Percentiles rank a stretch among this genome's conserved stretches.
These are phyloP conservation scores for Burhinus bistriatus DNA, from an alignment of 2,113 vertebrate species.

Conservation along the genomic window DNA sequence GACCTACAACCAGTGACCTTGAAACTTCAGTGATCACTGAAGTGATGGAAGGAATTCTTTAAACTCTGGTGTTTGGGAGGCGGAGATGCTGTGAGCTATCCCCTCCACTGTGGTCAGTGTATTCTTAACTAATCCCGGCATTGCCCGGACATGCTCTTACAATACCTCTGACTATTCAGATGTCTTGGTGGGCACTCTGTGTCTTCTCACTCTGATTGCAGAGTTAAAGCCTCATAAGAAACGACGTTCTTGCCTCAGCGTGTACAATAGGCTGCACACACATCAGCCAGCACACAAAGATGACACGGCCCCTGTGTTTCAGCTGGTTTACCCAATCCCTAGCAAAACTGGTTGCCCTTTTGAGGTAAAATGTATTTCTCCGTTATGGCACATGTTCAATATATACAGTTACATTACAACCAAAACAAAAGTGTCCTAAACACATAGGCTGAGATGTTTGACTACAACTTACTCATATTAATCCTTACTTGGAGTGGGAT, in stretches of 20 bases:
- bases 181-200: not conserved
- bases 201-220: not conserved
- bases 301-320: not conserved
- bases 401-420: slow-evolving; percentile 50
- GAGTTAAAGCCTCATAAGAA: not conserved
- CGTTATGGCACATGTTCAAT: slow-evolving; percentile 61
- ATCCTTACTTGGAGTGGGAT: slow-evolving; percentile 34
- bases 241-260: not conserved
- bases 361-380: slow-evolving; percentile 60
- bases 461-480: slow-evolving; percentile 39
- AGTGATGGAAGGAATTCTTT: not conserved
- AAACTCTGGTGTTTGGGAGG: not conserved
- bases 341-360: slow-evolving; percentile 1
- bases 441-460: slow-evolving; percentile 43
- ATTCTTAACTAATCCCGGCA: not conserved
- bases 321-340: not conserved
- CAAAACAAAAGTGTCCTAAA: slow-evolving; percentile 49
- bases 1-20: not conserved
- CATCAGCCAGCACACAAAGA: not conserved
- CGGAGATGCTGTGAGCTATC: not conserved
- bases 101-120: not conserved
- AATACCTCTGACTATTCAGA: not conserved
- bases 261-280: not conserved
- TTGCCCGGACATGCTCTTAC: not conserved
- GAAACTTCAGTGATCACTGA: not conserved